Evolutionary conservation across 1,140 invertebrate species (phyloP), one percentile per base, ranked within the genome.

Genomic region (Hyphantria cunea): DNA sequence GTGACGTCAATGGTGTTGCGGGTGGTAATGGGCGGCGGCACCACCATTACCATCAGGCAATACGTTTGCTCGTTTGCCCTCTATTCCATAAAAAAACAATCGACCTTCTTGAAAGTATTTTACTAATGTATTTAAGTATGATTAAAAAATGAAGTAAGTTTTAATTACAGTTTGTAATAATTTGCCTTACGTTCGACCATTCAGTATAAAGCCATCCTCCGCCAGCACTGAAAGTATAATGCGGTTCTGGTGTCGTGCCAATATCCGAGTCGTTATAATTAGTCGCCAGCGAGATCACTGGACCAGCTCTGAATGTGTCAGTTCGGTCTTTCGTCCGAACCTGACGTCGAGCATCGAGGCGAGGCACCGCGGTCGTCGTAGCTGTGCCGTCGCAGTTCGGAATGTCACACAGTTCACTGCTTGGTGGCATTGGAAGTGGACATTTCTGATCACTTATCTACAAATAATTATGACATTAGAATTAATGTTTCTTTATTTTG

Each of bases 381-480:
- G 78, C 59, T 4, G 77, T 80, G 6, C 88, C 84, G 50, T 90
- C 88, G 63, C 88, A 90, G 50, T 90, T 90, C 9, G 84, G 85
- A 59, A 90, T 80, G 25, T 88, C 76, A 49, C 88, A 90, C 1
- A 75, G 63, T 61, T 89, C 86, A 45, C 70, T 86, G 60, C 74
- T 88, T 11, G 82, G 67, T 12, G 88, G 88, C 84, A 88, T 89
- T 6, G 88, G 88, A 0, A 89, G 71, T 0, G 86, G 84, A 67
- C 88, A 90, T 62, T 88, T 90, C 72, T 88, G 84, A 48, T 90
- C 84, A 62, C 85, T 89, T 71, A 90, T 88, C 88, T 90, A 78
- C 61, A 81, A 86, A 44, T 42, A 42, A 50, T 44, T 44, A 44
- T 7, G 7, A 5, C n/a, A 44, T 25, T 25, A 25, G 17, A 5